Evolutionary conservation across 2,113 vertebrate species (phyloP), one percentile per base, ranked within the genome.

Genomic region (Terrapene triunguis): DNA sequence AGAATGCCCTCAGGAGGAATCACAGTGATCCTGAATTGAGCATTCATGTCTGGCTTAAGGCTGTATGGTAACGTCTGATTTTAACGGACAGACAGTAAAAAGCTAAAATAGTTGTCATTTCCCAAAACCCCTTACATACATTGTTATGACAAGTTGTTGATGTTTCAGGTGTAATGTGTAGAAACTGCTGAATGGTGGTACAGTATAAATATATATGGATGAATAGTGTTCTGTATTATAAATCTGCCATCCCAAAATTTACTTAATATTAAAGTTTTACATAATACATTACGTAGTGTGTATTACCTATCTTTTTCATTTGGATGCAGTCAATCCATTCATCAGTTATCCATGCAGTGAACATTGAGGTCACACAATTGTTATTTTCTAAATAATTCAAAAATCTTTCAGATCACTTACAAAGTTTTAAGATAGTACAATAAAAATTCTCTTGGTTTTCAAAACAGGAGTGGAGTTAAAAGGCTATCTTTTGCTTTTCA

Each of bases 221-320:
- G 29, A 27, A 35, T 32, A 59, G 53, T n/a, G 24, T 27, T 69
- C 55, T 69, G 1, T 57, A 2, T 47, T 42, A 14, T 27, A 65
- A 57, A 0, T 35, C 83, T 59, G 2, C 32, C 0, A 3, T 44
- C 27, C 1, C 22, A 54, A 80, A 1, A 17, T 3, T 4, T 48
- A 54, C 84, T 82, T 48, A 91, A 44, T 13, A 48, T 79, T 85
- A 65, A 35, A 17, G 29, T 35, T 62, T 62, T 62, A 74, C 69
- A 22, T 38, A 35, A 65, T 65, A 42, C n/a, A 10, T n/a, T 38
- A 17, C 8, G 5, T 22, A n/a, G 35, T 72, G 9, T 72, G 22
- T 42, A 11, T 74, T 74, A 74, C 38, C 1, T 42, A 24, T 10
- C n/a, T n/a, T 42, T 42, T 42, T 42, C 59, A 42, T 7, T 74